Evolutionary conservation across 35 echinoderm and acorn worm genomes (phyloP).

Genomic region (Patiria miniata): DNA sequence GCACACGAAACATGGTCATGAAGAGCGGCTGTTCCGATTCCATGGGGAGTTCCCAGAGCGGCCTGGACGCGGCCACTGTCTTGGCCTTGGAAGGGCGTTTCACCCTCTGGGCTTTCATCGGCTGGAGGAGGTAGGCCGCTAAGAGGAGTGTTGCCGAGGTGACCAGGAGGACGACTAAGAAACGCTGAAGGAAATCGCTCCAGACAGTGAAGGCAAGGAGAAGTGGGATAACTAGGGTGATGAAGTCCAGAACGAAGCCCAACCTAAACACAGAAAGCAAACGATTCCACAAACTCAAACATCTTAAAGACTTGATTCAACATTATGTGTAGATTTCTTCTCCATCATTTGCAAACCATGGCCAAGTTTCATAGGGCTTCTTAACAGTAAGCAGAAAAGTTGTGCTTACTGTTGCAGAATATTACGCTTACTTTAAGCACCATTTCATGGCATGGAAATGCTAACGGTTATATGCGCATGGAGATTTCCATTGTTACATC

Average conservation of each 20-base stretch:
- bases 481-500: too few relatives aligned
- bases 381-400: too few relatives aligned
- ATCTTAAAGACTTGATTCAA: too few relatives aligned
- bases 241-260: conserved; percentile 50
- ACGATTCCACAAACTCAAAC: background rate
- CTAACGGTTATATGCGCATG: too few relatives aligned
- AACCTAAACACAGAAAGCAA: conserved; percentile 34
- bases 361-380: background rate
- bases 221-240: conserved; percentile 50
- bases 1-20: conserved; percentile 73
- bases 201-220: conserved; percentile 54
- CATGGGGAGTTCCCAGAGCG: conserved; percentile 16
- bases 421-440: too few relatives aligned
- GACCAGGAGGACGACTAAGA: conserved; percentile 33
- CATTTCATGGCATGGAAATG: too few relatives aligned
- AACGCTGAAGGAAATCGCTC: conserved; percentile 17
- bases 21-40: conserved; percentile 45
- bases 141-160: conserved; percentile 33
- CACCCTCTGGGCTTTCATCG: background rate
- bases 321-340: too few relatives aligned
- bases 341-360: too few relatives aligned
- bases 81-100: conserved; percentile 2
- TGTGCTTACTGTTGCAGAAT: too few relatives aligned
- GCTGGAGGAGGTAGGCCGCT: background rate
- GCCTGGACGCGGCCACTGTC: background rate